Base-by-base conservation (phyloP, 1,140 invertebrate genomes). In the Dendrolimus kikuchii region DNA sequence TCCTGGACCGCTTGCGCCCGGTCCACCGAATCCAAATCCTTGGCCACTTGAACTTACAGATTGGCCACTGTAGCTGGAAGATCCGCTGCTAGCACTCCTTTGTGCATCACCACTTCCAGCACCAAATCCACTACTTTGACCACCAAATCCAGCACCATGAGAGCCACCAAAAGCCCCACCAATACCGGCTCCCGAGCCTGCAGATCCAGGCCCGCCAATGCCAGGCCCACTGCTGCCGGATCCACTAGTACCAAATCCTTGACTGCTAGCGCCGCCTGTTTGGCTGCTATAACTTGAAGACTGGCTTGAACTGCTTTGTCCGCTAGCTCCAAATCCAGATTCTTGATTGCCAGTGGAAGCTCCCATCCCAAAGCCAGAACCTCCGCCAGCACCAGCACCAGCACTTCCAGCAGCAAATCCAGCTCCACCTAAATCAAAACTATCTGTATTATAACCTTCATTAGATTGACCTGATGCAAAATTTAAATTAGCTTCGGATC, bases 361-460 rank as follows among this genome's bases (percentile, higher is more conserved):
- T 10, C 45, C 38, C 40, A 50, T 57, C 49, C 53, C 59, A 5
- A 41, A 43, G 5, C 54, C 53, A 36, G 47, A 38, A 10, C 41
- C 8, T 5, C 36, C 53, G 10, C 51, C 53, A 36, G 40, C 46
- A 38, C 57, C 62, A 53, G 55, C 60, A 10, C 52, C 60, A 43
- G 71, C 62, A 39, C 74, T 62, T 36, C 23, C 23, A 23, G 23
- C 23, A 23, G 23, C 23, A 23, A 2, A 23, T 23, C 23, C 23
- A 23, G 23, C 23, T 23, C 23, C 23, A 23, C 23, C 23, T 23
- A 23, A 23, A 23, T 3, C 23, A 23, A 23, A 23, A 23, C 23
- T 3, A 23, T 23, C 23, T 23, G 23, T 23, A 23, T 23, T 23
- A 23, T 23, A 23, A 23, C 23, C 23, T 23, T 23, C 23, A 23